Percentiles rank a stretch among this genome's conserved stretches.
Evolutionary conservation across 2,888 invertebrate species (phyloP).

Genomic region (Drosophila mimetica): DNA sequence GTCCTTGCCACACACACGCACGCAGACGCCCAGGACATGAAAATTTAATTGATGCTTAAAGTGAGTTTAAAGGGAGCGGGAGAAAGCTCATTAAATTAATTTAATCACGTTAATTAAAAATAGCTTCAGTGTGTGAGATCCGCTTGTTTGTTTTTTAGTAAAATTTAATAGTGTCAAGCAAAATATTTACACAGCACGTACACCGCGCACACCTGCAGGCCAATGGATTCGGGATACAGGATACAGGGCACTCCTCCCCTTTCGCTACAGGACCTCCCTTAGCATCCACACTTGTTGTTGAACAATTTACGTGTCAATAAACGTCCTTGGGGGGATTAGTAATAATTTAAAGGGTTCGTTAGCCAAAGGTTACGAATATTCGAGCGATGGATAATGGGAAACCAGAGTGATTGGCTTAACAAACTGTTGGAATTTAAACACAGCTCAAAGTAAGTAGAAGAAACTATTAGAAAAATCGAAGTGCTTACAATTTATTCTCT

Average conservation of each 20-base stretch:
- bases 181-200: slow-evolving; percentile 77
- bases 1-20: slow-evolving; percentile 48
- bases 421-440: background rate
- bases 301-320: slow-evolving; percentile 51
- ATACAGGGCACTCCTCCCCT: slow-evolving; percentile 9
- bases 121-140: slow-evolving; percentile 26
- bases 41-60: slow-evolving; percentile 80
- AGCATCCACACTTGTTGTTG: slow-evolving; percentile 17
- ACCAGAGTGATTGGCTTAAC: slow-evolving; percentile 11
- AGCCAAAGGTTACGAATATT: slow-evolving; percentile 5
- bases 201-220: slow-evolving; percentile 59
- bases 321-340: slow-evolving; percentile 47
- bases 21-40: slow-evolving; percentile 49
- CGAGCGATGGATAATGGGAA: background rate
- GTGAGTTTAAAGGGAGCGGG: slow-evolving; percentile 61
- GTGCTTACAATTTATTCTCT: too few relatives aligned
- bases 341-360: slow-evolving; percentile 28
- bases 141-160: slow-evolving; percentile 63
- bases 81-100: slow-evolving; percentile 69
- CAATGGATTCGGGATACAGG: slow-evolving; percentile 12
- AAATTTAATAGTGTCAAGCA: slow-evolving; percentile 73
- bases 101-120: slow-evolving; percentile 76
- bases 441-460: background rate
- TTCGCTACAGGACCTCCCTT: background rate
- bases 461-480: background rate